A percentile compares a stretch with the other conserved stretches of the same genome.
Conservation (phyloP, 2,888 invertebrate genomes). For the Acrobasis suavella region DNA sequence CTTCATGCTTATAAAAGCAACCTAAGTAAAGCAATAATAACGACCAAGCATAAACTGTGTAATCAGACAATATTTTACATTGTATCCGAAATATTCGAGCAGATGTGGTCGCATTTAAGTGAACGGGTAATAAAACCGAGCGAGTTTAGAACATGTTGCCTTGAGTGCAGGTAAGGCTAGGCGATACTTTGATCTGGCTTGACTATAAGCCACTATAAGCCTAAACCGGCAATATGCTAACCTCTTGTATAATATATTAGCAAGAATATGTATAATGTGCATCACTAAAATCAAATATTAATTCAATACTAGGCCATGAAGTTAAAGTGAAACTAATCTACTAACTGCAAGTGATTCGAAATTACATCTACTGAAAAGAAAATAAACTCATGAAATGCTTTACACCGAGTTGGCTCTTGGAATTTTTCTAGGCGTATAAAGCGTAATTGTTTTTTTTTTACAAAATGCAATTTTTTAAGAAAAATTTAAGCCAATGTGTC, state of each 20-base stretch:
- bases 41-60: constrained; percentile 1
- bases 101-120: constrained; percentile 24
- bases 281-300: too few species aligned
- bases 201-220: neutral
- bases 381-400: too few species aligned
- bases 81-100: constrained; percentile 2
- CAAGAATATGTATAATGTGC: too few species aligned
- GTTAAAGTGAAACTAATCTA: too few species aligned
- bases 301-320: too few species aligned
- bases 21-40: neutral
- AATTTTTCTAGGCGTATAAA: too few species aligned
- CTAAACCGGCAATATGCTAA: neutral
- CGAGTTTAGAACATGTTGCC: constrained; percentile 2
- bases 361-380: too few species aligned
- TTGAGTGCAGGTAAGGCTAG: neutral
- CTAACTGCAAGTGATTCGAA: too few species aligned
- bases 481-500: too few species aligned
- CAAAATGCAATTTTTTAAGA: too few species aligned
- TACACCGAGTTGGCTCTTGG: too few species aligned
- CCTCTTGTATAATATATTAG: neutral
- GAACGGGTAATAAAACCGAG: constrained; percentile 22
- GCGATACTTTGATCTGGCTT: constrained; percentile 4
- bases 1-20: neutral
- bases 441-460: too few species aligned
- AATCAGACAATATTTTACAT: neutral